A percentile compares a stretch with the other conserved stretches of the same genome.
Evolutionary conservation across 2,113 vertebrate genomes (phyloP).

Genomic region (Nothocercus nigrocapillus): DNA sequence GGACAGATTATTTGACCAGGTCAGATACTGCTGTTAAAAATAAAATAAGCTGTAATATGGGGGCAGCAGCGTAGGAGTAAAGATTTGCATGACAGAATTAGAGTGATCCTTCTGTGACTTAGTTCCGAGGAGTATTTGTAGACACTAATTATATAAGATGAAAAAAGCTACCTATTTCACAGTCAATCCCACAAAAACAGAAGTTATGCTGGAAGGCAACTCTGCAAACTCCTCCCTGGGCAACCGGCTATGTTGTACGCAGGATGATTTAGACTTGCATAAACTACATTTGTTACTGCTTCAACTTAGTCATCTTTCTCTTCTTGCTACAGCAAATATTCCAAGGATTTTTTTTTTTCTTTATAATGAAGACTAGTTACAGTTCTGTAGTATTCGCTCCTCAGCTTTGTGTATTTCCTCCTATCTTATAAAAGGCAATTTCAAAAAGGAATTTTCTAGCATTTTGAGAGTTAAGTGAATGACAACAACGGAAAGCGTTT

Average conservation of each 20-base stretch:
- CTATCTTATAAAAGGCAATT: background rate
- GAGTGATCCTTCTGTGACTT: constrained; percentile 47
- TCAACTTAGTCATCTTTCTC: background rate
- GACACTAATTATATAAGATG: constrained; percentile 35
- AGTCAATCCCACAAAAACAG: background rate
- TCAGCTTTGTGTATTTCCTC: background rate
- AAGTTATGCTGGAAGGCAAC: background rate
- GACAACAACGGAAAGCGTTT: background rate
- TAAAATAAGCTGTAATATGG: background rate
- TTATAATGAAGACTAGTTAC: background rate
- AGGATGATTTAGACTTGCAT: background rate
- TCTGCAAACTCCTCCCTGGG: background rate
- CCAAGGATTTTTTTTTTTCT: background rate
- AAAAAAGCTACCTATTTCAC: constrained; percentile 22
- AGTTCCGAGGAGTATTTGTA: constrained; percentile 57
- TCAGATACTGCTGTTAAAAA: background rate
- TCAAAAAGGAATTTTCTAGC: background rate
- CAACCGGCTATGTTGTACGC: background rate
- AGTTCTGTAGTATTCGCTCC: background rate
- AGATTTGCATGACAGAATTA: constrained; percentile 33
- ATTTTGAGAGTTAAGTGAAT: background rate
- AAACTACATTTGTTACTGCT: background rate
- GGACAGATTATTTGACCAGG: background rate
- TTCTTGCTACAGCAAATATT: background rate
- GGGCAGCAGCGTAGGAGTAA: background rate